Evolutionary conservation across 2,888 invertebrate genomes (phyloP), one percentile per base, ranked within the genome.

Genomic region (Tipula vernalis): DNA sequence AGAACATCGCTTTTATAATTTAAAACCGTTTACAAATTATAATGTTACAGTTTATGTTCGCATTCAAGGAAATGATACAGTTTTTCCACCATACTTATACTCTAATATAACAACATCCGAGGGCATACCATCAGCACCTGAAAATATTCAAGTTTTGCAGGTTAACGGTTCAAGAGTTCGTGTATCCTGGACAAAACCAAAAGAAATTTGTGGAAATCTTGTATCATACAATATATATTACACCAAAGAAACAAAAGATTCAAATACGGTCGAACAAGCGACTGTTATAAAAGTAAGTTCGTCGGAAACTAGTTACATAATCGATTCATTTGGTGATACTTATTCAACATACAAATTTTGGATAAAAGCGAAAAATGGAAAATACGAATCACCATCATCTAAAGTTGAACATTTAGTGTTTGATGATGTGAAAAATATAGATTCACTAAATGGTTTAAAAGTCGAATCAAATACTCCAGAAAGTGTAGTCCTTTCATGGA

Each of bases 41-140:
- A 96, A 96, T 88, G 93, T 96, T 87, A 96, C 96, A 0, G 95
- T 97, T 86, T 96, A 95, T 90, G 95, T 96, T 0, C 92, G 93
- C 87, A 92, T 93, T 88, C 93, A 93, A 88, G 36, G 36, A 15
- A 91, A 90, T 28, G 90, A 89, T 1, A 88, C 88, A 47, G 93
- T 93, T 0, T 95, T 94, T 87, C 93, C 95, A 0, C 95, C 96
- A 0, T 94, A 93, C 83, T 93, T 94, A 89, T 95, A 92, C 89
- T 91, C 93, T 4, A 92, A 93, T 86, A 93, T 94, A 0, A 94
- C 91, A n/a, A 96, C 96, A 0, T 93, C 92, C 0, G 95, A 96
- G 92, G 95, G 94, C 90, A 93, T 93, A 3, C 96, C 97, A 0
- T 94, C 94, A 5, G 93, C 94, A n/a, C 96, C 97, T 0, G 91